Evolutionary conservation across 2,113 vertebrate genomes (phyloP), one percentile per base, ranked within the genome.

Genomic region (Sclerurus mexicanus): DNA sequence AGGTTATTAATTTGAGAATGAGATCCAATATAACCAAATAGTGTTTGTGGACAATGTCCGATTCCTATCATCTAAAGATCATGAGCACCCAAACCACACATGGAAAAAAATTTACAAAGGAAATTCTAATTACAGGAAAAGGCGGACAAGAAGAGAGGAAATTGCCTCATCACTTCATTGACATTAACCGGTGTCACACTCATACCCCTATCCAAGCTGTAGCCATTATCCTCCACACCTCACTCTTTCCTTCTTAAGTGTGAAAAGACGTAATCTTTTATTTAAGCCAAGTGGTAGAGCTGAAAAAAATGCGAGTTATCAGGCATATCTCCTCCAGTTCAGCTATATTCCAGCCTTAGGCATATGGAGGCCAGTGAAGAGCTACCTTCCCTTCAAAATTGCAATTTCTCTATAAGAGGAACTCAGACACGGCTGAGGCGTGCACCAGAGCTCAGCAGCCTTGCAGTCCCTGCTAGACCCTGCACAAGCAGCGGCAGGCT

Each of bases 381-480:
- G 35, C 47, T 46, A 19, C 47, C 30, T 81, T 20, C 42, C 58
- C 35, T 66, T 31, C 17, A 18, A 11, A 64, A 44, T 2, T 50
- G 3, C 13, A 56, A 46, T 30, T 71, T 74, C 33, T 37, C 21
- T 39, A 0, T n/a, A 47, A 14, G 60, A 67, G 30, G 16, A 68
- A 8, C 13, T 14, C 28, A 1, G 52, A 7, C 5, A 4, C 0
- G 6, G 30, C 35, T 5, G 2, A 58, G 42, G 42, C 50, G 27
- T 0, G 4, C 35, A 37, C 16, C 30, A 37, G 87, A 53, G 53
- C 49, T 27, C 67, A 71, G 79, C 79, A 56, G 64, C 39, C 50
- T 58, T 21, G 46, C 31, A 56, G 35, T 33, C 44, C n/a, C 82
- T 80, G 50, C 58, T 42, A 31, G 33, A 58, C 20, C 25, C 35